phyloP scores from a whole-genome alignment of 2,888 invertebrate genomes.

The Gibbula magus region DNA sequence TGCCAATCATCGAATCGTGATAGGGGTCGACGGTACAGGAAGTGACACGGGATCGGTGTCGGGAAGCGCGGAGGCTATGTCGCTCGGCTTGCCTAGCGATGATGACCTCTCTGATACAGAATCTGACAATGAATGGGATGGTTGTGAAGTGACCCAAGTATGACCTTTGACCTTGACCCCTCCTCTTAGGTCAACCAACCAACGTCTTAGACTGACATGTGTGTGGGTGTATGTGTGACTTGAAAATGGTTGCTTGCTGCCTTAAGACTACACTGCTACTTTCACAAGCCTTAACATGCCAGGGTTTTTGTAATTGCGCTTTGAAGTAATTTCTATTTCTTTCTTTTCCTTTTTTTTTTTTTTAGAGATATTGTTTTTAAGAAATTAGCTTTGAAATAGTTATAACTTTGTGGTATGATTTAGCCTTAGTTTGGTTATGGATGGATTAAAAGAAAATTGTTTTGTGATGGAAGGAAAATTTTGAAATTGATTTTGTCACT shows the following conservation, averaged over 20 bases:
- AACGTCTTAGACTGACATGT: neutral
- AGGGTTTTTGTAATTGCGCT: neutral
- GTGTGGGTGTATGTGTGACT: neutral
- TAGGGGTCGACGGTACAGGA: slow-evolving; percentile 4
- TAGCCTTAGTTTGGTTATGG: neutral
- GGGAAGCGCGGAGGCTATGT: slow-evolving; percentile 49
- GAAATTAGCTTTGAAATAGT: neutral
- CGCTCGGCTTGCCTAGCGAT: slow-evolving; percentile 49
- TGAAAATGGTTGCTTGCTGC: too few species aligned
- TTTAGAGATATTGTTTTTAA: too few species aligned
- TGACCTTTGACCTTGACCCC: slow-evolving; percentile 39
- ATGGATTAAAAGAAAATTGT: neutral
- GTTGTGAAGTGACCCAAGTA: slow-evolving; percentile 65
- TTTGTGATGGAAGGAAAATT: neutral
- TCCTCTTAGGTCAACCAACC: neutral
- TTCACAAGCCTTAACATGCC: neutral
- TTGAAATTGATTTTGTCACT: too few species aligned
- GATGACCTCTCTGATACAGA: slow-evolving; percentile 68
- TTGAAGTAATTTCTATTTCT: neutral
- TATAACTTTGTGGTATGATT: neutral
- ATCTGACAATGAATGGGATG: slow-evolving; percentile 68
- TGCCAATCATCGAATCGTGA: neutral
- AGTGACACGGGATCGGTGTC: slow-evolving; percentile 44
- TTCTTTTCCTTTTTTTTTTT: neutral
- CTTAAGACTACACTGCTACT: neutral